phyloP scores from a whole-genome alignment of 2,888 invertebrate species.

The Fragum fragum region DNA sequence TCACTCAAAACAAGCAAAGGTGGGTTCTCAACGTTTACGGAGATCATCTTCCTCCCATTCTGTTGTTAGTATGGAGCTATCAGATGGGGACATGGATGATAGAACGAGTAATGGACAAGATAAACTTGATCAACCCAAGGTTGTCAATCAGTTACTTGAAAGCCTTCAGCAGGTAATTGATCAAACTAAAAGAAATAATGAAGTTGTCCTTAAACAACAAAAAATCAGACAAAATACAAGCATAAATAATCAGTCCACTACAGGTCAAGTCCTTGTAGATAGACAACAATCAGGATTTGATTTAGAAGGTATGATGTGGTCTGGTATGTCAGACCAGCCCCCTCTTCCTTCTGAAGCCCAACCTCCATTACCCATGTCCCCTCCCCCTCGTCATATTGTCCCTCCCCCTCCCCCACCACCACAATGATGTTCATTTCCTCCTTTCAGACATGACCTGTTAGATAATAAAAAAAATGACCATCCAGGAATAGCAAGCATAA shows the following conservation, averaged over 20 bases:
- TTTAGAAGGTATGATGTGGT: slow-evolving; percentile 66
- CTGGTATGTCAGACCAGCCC: slow-evolving; percentile 23
- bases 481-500: too few relatives aligned
- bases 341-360: slow-evolving; percentile 45
- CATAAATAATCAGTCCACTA: neutral
- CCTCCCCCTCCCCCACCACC: slow-evolving; percentile 69
- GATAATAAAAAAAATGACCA: too few relatives aligned
- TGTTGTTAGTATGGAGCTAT: slow-evolving; percentile 73
- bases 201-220: slow-evolving; percentile 24
- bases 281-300: slow-evolving; percentile 67
- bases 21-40: slow-evolving; percentile 47
- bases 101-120: slow-evolving; percentile 9
- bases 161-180: slow-evolving; percentile 43
- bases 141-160: slow-evolving; percentile 51
- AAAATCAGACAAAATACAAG: neutral
- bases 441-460: too few relatives aligned
- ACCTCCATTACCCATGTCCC: slow-evolving; percentile 60
- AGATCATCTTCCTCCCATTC: slow-evolving; percentile 70
- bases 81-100: slow-evolving; percentile 59
- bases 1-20: slow-evolving; percentile 63
- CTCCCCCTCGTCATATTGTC: slow-evolving; percentile 62
- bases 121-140: slow-evolving; percentile 29
- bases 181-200: slow-evolving; percentile 28
- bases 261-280: slow-evolving; percentile 21
- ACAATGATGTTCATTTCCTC: too few relatives aligned